Percentiles rank a stretch among this genome's conserved stretches.
Conservation (phyloP, 2,797 vertebrate species). For the Heteromormyrus szaboi region DNA sequence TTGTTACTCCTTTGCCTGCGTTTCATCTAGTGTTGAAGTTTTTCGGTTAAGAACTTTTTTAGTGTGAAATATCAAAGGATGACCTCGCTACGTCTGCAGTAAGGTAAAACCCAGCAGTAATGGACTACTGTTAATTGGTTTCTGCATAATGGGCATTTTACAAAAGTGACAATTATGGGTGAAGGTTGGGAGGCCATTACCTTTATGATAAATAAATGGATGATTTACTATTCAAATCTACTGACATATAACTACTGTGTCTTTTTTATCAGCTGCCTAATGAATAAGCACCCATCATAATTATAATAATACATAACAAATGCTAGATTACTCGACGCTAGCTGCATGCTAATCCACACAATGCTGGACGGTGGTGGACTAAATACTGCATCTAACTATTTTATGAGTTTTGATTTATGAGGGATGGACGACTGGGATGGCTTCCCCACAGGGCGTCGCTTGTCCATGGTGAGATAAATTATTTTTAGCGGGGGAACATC, state of each 20-base stretch:
- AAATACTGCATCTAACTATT: neutral
- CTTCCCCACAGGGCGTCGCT: neutral
- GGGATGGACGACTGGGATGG: neutral
- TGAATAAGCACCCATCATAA: neutral
- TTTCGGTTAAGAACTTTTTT: neutral
- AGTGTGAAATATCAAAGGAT: neutral
- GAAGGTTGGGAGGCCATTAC: neutral
- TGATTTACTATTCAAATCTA: slow-evolving; percentile 3
- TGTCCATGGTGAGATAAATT: neutral
- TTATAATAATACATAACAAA: neutral
- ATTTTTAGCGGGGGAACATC: neutral
- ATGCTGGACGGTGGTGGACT: neutral
- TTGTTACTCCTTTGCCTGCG: slow-evolving; percentile 12
- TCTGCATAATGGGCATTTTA: neutral
- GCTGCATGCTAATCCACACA: neutral
- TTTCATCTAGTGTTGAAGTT: neutral
- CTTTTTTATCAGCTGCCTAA: neutral
- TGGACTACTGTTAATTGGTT: neutral
- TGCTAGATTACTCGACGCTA: neutral
- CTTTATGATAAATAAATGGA: slow-evolving; percentile 6
- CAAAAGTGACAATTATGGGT: neutral
- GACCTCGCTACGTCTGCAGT: neutral
- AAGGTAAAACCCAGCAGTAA: neutral
- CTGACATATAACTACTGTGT: neutral
- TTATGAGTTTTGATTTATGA: neutral